Evolutionary conservation across 2,113 vertebrate genomes (phyloP).

Genomic region (Nyctereutes procyonoides): DNA sequence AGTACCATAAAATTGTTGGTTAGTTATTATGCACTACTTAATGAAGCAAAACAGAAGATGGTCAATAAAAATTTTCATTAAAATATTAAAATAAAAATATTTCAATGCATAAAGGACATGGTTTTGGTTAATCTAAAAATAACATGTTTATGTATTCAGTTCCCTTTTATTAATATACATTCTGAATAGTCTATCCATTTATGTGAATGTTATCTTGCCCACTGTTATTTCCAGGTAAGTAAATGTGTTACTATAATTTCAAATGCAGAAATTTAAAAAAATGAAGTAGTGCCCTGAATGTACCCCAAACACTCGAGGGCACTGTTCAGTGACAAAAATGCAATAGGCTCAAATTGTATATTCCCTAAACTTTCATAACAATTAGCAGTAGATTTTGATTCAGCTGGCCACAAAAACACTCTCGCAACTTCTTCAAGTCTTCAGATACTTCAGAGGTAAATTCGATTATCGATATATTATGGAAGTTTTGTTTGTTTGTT

Average conservation of each 20-base stretch:
- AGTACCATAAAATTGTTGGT: slow-evolving; percentile 65
- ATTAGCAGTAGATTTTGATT: slow-evolving; percentile 11
- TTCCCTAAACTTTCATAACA: background rate
- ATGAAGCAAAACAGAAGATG: slow-evolving; percentile 64
- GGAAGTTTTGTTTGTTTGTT: background rate
- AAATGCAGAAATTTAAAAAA: slow-evolving; percentile 4
- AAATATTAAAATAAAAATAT: slow-evolving; percentile 53
- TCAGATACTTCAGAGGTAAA: background rate
- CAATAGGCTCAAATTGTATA: background rate
- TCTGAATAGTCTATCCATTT: background rate
- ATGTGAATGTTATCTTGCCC: background rate
- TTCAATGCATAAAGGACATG: slow-evolving; percentile 16
- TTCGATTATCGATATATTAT: background rate
- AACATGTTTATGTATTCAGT: background rate
- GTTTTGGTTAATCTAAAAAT: slow-evolving; percentile 47
- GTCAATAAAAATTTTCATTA: slow-evolving; percentile 60
- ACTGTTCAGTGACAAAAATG: background rate
- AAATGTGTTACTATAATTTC: slow-evolving; percentile 11
- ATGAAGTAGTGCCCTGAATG: background rate
- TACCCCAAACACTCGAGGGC: background rate
- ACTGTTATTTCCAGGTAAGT: background rate
- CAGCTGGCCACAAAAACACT: background rate
- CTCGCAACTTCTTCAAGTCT: background rate
- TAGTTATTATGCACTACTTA: slow-evolving; percentile 65
- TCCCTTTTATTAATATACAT: slow-evolving; percentile 19